Percentiles rank a stretch among this genome's conserved stretches.
phyloP scores from a whole-genome alignment of 2,113 vertebrate species.

The Rhinolophus ferrumequinum region DNA sequence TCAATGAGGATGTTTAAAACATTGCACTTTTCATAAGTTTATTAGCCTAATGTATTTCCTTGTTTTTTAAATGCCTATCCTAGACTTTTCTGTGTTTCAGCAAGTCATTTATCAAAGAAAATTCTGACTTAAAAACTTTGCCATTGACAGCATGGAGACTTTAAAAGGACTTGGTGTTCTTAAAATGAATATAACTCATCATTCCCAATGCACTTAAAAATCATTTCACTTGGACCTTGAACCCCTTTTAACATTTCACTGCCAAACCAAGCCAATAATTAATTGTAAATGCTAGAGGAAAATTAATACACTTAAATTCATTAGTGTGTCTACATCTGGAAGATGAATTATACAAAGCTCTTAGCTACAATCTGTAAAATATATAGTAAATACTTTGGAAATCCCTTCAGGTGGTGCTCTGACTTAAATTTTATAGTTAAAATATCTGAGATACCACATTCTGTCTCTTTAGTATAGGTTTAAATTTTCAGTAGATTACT shows the following conservation, averaged over 20 bases:
- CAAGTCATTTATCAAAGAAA: constrained; percentile 63
- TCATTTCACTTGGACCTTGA: constrained; percentile 63
- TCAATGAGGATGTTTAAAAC: constrained; percentile 31
- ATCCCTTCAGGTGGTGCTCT: constrained; percentile 67
- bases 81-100: constrained; percentile 33
- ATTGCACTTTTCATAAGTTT: constrained; percentile 14
- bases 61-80: constrained; percentile 56
- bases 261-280: constrained; percentile 64
- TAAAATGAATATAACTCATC: constrained; percentile 75
- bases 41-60: constrained; percentile 19
- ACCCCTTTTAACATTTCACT: constrained; percentile 70
- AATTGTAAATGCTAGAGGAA: constrained; percentile 58
- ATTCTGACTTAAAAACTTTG: constrained; percentile 73
- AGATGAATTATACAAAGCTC: constrained; percentile 65
- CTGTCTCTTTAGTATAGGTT: constrained; percentile 67
- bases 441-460: constrained; percentile 70
- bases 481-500: constrained; percentile 68
- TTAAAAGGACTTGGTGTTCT: constrained; percentile 63
- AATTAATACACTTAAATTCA: constrained; percentile 75
- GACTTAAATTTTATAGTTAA: constrained; percentile 76
- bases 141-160: constrained; percentile 30
- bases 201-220: constrained; percentile 71
- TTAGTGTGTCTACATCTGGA: constrained; percentile 70
- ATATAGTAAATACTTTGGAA: constrained; percentile 71
- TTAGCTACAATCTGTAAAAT: constrained; percentile 67